Evolutionary conservation across 2,113 vertebrate species (phyloP).

Genomic region (Castor canadensis): DNA sequence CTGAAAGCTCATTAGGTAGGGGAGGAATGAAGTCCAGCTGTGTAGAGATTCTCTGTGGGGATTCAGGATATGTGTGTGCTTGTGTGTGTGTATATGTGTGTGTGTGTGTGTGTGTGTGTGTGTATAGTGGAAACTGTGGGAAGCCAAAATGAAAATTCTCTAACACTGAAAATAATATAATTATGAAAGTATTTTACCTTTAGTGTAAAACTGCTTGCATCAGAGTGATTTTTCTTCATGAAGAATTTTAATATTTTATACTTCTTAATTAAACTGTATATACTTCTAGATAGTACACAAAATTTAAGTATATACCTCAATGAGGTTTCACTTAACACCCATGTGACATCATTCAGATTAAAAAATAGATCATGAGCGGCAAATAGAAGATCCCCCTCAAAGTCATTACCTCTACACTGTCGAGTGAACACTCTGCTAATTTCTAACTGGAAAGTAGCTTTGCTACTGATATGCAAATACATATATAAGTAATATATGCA

Average conservation of each 20-base stretch:
- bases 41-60: slow-evolving; percentile 68
- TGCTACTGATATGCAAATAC: accelerated
- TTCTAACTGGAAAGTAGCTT: not conserved
- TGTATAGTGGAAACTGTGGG: slow-evolving; percentile 72
- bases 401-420: not conserved
- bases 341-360: not conserved
- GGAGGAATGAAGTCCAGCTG: slow-evolving; percentile 16
- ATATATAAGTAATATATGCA: too few species aligned
- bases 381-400: not conserved
- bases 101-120: too few species aligned
- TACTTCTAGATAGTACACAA: not conserved
- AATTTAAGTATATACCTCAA: not conserved
- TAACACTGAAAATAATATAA: slow-evolving; percentile 64
- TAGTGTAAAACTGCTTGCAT: not conserved
- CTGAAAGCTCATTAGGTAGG: slow-evolving; percentile 79
- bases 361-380: not conserved
- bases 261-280: not conserved
- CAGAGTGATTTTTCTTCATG: not conserved
- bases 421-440: not conserved
- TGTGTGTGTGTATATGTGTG: too few species aligned
- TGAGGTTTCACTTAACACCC: not conserved
- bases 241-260: not conserved
- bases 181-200: slow-evolving; percentile 60
- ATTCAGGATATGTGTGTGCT: slow-evolving; percentile 69
- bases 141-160: slow-evolving; percentile 36